A percentile compares a stretch with the other conserved stretches of the same genome.
phyloP scores from a whole-genome alignment of 2,888 invertebrate genomes.

The Eupithecia dodoneata region DNA sequence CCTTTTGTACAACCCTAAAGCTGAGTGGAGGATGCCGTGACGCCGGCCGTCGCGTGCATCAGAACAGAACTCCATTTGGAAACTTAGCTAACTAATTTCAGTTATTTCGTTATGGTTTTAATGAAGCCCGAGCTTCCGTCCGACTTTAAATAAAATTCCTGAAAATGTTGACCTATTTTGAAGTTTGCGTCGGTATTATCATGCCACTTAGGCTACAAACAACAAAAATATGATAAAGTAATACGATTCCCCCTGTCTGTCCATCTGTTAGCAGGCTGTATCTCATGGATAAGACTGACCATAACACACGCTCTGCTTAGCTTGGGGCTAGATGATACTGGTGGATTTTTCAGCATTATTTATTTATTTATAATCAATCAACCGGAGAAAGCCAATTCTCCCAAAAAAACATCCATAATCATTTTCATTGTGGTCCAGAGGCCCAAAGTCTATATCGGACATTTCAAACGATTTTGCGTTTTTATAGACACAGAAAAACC shows the following conservation, averaged over 20 bases:
- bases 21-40: background rate
- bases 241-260: too few species aligned
- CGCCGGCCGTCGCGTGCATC: slow-evolving; percentile 1
- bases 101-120: slow-evolving; percentile 3
- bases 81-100: slow-evolving; percentile 9
- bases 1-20: background rate
- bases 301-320: too few species aligned
- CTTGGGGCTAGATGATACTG: too few species aligned
- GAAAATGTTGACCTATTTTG: background rate
- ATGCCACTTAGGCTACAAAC: background rate
- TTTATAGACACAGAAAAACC: background rate
- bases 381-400: slow-evolving; percentile 3
- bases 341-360: too few species aligned
- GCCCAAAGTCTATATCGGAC: background rate
- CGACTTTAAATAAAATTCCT: background rate
- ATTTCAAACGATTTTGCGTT: background rate
- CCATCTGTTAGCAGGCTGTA: too few species aligned
- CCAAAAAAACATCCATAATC: slow-evolving; percentile 4
- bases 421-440: background rate
- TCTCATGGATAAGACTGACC: too few species aligned
- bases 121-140: background rate
- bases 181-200: background rate
- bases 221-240: too few species aligned
- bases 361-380: slow-evolving; percentile 1
- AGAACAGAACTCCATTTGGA: slow-evolving; percentile 8